These are phyloP conservation scores for Drosophila pectinifera DNA, from an alignment of 1,140 invertebrate species.

Conservation along the genomic window DNA sequence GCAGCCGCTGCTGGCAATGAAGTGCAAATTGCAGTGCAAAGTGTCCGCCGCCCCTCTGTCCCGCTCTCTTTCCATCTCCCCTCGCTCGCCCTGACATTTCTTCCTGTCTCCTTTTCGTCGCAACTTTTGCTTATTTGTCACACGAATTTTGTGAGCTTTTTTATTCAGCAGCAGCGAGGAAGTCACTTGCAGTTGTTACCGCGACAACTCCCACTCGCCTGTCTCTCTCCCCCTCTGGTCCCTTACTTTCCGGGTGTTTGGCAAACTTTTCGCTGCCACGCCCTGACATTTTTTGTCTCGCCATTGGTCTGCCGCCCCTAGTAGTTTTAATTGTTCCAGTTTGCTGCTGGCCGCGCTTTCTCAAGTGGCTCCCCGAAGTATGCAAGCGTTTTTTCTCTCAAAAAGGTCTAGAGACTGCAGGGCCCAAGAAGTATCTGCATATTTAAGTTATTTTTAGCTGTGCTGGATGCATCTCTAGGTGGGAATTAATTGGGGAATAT, in stretches of 20 bases:
- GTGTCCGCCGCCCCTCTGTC: slow-evolving; percentile 49
- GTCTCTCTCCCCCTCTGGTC: not conserved
- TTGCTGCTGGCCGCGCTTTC: slow-evolving; percentile 35
- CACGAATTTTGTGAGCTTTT: slow-evolving; percentile 54
- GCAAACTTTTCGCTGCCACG: slow-evolving; percentile 64
- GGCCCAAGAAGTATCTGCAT: slow-evolving; percentile 2
- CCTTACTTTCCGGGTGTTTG: slow-evolving; percentile 46
- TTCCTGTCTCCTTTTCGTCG: slow-evolving; percentile 19
- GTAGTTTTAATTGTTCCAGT: slow-evolving; percentile 73
- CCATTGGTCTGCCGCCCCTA: slow-evolving; percentile 41
- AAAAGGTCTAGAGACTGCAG: not conserved
- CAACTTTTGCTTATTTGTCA: slow-evolving; percentile 82
- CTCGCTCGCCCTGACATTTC: slow-evolving; percentile 2
- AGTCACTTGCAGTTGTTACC: slow-evolving; percentile 71
- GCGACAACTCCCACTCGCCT: slow-evolving; percentile 19
- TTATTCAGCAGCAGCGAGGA: slow-evolving; percentile 39
- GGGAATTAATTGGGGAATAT: not conserved
- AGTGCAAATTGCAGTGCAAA: slow-evolving; percentile 80
- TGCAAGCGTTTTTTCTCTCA: slow-evolving; percentile 5
- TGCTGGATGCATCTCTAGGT: not conserved
- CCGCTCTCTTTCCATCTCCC: not conserved
- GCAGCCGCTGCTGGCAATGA: slow-evolving; percentile 66
- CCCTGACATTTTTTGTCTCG: slow-evolving; percentile 52
- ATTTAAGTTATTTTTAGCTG: not conserved
- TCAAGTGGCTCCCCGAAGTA: slow-evolving; percentile 54